phyloP scores from a whole-genome alignment of 2,888 invertebrate genomes.

The Drosophila nr. fundita region DNA sequence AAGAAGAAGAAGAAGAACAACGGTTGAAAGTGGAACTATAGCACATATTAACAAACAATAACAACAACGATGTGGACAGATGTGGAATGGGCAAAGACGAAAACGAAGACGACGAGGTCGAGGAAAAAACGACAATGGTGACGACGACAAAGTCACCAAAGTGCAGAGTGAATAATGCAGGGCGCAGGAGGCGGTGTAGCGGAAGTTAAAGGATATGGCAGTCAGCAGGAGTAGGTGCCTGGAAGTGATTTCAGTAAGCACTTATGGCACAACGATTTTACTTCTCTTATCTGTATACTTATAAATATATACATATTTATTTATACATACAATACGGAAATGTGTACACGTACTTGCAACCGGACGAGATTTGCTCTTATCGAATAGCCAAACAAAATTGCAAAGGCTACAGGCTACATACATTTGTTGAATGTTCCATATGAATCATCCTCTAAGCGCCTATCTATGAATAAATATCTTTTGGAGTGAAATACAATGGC shows the following conservation, averaged over 20 bases:
- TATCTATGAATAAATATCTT: constrained; percentile 3
- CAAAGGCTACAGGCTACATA: neutral
- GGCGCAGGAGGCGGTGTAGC: constrained; percentile 8
- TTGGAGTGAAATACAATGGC: neutral
- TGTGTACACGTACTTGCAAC: constrained; percentile 50
- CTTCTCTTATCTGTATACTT: constrained; percentile 42
- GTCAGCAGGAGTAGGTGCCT: constrained; percentile 42
- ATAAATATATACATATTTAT: constrained; percentile 18
- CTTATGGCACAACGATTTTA: constrained; percentile 65
- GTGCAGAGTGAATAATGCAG: constrained; percentile 35
- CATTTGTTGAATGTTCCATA: constrained; percentile 4
- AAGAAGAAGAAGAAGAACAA: constrained; percentile 6
- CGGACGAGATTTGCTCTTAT: constrained; percentile 52
- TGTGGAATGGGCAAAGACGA: constrained; percentile 19
- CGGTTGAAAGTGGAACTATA: constrained; percentile 40
- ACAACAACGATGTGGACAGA: constrained; percentile 38
- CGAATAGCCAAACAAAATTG: constrained; percentile 31
- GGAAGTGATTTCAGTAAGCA: constrained; percentile 76
- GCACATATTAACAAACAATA: constrained; percentile 64
- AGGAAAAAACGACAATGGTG: constrained; percentile 20
- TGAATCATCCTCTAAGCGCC: neutral
- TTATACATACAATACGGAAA: constrained; percentile 20
- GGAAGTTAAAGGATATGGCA: constrained; percentile 52
- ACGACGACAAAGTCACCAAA: constrained; percentile 63
- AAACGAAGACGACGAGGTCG: constrained; percentile 19